phyloP scores from a whole-genome alignment of 2,888 invertebrate genomes.

The Caenorhabditis plicata region DNA sequence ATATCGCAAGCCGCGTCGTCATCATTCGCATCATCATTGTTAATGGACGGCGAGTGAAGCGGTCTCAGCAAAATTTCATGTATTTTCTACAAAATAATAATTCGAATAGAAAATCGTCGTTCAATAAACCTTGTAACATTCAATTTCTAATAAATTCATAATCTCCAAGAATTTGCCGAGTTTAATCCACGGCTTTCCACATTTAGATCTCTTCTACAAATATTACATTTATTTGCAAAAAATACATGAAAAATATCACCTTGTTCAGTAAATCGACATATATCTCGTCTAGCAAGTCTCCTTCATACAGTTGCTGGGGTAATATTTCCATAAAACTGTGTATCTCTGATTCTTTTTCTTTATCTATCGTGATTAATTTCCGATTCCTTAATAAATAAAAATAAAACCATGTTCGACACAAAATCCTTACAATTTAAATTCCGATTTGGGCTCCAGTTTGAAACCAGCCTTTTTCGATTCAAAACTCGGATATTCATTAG shows the following conservation, averaged over 20 bases:
- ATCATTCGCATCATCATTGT: slow-evolving; percentile 70
- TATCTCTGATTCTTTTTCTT: no score
- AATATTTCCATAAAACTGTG: no score
- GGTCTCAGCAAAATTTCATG: slow-evolving; percentile 38
- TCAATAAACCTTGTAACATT: slow-evolving; percentile 32
- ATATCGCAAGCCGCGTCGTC: slow-evolving; percentile 99
- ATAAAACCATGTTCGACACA: no score
- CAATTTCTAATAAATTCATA: slow-evolving; percentile 42
- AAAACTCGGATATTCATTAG: slow-evolving; percentile 21
- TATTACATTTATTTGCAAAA: slow-evolving; percentile 4
- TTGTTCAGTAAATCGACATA: slow-evolving; percentile 28
- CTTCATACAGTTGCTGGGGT: slow-evolving; percentile 19
- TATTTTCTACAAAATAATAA: slow-evolving; percentile 28
- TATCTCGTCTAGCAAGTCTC: slow-evolving; percentile 24
- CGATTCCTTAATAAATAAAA: no score
- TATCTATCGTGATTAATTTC: no score
- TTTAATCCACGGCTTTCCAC: slow-evolving; percentile 3
- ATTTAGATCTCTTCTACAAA: slow-evolving; percentile 2
- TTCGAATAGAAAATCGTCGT: background rate
- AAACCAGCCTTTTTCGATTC: slow-evolving; percentile 1
- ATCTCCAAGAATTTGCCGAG: slow-evolving; percentile 27
- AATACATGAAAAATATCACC: background rate
- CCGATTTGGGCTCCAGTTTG: background rate
- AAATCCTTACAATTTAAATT: slow-evolving; percentile 2
- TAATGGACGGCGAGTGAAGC: slow-evolving; percentile 22